These are phyloP conservation scores for Chiropotes sagulatus DNA, from an alignment of 2,797 vertebrate species.

Conservation along the genomic window DNA sequence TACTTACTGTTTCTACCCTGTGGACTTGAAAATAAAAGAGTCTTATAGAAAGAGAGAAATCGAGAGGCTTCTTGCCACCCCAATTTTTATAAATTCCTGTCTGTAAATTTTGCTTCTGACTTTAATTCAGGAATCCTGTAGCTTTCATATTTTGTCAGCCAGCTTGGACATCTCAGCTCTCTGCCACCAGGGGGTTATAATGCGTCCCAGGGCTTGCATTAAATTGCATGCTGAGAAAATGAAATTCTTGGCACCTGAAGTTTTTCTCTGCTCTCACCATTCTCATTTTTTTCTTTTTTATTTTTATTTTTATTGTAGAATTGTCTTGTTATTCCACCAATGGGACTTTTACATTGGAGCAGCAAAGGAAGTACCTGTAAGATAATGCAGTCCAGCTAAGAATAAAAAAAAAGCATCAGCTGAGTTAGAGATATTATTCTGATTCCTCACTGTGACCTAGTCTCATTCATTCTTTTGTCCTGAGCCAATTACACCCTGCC, in stretches of 20 bases:
- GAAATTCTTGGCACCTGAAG: conserved; percentile 14
- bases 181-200: conserved; percentile 60
- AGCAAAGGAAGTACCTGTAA: conserved; percentile 29
- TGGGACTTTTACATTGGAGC: background rate
- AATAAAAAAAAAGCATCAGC: background rate
- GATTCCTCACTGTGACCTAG: background rate
- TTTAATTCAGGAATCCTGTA: conserved; percentile 76
- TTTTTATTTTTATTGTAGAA: conserved; percentile 55
- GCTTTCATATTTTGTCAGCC: conserved; percentile 61
- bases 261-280: background rate
- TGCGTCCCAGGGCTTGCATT: conserved; percentile 58
- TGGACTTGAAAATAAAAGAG: conserved; percentile 29
- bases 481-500: conserved; percentile 50
- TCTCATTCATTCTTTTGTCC: conserved; percentile 45
- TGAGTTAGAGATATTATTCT: conserved; percentile 15
- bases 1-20: background rate
- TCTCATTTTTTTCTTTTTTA: background rate
- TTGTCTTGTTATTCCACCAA: conserved; percentile 18
- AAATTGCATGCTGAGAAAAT: conserved; percentile 73
- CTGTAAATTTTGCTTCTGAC: conserved; percentile 32
- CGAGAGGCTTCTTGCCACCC: background rate
- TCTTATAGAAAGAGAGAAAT: background rate
- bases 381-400: background rate
- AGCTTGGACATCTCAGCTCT: conserved; percentile 53
- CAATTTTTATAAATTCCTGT: conserved; percentile 50